These are phyloP conservation scores for Hystrix cristata DNA, from an alignment of 2,113 vertebrate genomes.

Conservation along the genomic window DNA sequence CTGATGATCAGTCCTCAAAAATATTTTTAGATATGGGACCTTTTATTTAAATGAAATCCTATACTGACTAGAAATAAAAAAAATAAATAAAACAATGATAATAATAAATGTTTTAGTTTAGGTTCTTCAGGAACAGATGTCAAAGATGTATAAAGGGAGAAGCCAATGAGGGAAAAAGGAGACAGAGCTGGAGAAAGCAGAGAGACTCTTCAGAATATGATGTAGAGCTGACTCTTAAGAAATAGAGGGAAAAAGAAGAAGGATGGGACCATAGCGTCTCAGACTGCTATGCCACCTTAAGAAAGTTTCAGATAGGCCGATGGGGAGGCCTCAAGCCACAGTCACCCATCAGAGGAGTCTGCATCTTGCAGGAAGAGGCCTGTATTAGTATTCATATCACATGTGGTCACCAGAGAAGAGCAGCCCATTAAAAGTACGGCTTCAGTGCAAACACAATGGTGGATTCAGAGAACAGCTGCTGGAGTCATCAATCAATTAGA, in stretches of 20 bases:
- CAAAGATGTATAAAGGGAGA: neutral
- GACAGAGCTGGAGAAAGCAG: neutral
- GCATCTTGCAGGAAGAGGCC: constrained; percentile 9
- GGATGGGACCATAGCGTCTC: neutral
- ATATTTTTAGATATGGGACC: neutral
- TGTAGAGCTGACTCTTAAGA: neutral
- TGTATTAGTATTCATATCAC: neutral
- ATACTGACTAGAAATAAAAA: neutral
- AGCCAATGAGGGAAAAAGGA: neutral
- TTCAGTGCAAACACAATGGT: constrained; percentile 19
- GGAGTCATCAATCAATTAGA: constrained; percentile 29
- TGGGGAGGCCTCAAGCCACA: neutral
- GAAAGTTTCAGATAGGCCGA: neutral
- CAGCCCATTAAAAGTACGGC: neutral
- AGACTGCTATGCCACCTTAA: neutral
- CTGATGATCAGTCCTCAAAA: neutral
- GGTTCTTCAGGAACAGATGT: neutral
- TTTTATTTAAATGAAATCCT: constrained; percentile 17
- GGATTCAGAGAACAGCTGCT: constrained; percentile 42
- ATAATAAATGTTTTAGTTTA: neutral
- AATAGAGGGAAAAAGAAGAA: neutral
- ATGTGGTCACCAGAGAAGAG: neutral
- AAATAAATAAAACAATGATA: neutral
- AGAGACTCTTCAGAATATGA: neutral
- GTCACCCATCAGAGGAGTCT: neutral